Base-by-base conservation (phyloP, 2,888 invertebrate species). In the Hedya salicella region DNA sequence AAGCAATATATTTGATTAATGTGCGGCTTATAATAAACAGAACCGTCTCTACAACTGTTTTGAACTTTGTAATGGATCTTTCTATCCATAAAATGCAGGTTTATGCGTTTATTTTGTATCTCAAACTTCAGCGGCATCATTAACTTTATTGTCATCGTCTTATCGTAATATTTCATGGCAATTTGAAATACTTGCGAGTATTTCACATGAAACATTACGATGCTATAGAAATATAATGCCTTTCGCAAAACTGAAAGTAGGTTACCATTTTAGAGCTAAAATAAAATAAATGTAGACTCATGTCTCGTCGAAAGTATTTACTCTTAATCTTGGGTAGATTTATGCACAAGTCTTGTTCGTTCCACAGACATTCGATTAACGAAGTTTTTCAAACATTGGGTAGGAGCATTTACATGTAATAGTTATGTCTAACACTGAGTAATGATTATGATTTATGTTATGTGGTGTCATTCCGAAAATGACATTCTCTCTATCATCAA, bases 111-210 rank as follows among this genome's bases (percentile, higher is more conserved):
- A 16, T 30, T 17, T 17, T 11, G 32, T 53, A 11, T 19, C 46
- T 46, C 19, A 1, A 13, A 19, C 19, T 46, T 13, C 13, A 46
- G 46, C 19, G 46, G 19, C 9, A 46, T 13, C 1, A 13, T 17
- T 19, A 2, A 19, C 19, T 19, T 16, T 42, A 16, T 9, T 13
- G 11, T 44, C 13, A 44, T 57, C 16, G 17, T 44, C 16, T 16
- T 3, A 42, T 25, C 25, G 30, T 39, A 25, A 50, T 40, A 50
- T 60, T 60, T 50, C 5, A 42, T 54, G 3, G 14, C 30, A 44
- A 42, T 42, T 39, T 49, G 60, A 60, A 49, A 60, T 60, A 49
- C n/a, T 16, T 3, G 30, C 50, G n/a, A n/a, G n/a, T n/a, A n/a
- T n/a, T n/a, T n/a, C n/a, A n/a, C n/a, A n/a, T n/a, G n/a, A n/a